phyloP scores from a whole-genome alignment of 1,140 invertebrate genomes.

The Drosophila setifemur region DNA sequence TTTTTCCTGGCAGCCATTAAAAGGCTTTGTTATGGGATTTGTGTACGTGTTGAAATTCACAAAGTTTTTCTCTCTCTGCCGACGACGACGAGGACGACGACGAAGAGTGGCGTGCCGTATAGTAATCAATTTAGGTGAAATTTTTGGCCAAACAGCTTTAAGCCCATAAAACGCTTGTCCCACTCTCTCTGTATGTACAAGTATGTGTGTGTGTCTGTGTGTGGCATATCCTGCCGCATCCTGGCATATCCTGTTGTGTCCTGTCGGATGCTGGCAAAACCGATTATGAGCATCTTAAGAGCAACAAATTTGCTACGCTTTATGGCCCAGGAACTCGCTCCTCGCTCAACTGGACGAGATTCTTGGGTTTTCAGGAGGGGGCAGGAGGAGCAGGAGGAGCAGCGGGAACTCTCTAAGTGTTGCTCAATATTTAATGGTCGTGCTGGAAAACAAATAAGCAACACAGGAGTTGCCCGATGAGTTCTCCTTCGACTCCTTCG shows the following conservation, averaged over 20 bases:
- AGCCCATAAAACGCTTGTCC: conserved; percentile 55
- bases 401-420: conserved; percentile 48
- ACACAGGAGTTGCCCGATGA: not conserved
- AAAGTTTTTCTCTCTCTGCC: conserved; percentile 42
- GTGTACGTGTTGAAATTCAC: conserved; percentile 79
- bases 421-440: conserved; percentile 50
- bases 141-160: conserved; percentile 64
- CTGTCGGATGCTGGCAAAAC: conserved; percentile 43
- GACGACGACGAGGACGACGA: not conserved
- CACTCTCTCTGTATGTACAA: too few relatives aligned
- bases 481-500: not conserved
- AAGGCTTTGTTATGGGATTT: conserved; percentile 79
- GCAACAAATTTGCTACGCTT: conserved; percentile 64
- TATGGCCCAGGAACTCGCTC: conserved; percentile 31
- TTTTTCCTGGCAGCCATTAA: conserved; percentile 74
- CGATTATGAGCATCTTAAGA: conserved; percentile 71
- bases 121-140: conserved; percentile 77
- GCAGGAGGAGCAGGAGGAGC: not conserved
- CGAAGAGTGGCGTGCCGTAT: conserved; percentile 30
- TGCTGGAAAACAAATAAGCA: conserved; percentile 19
- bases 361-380: too few relatives aligned
- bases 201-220: not conserved
- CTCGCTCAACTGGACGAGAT: not conserved
- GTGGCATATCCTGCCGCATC: not conserved
- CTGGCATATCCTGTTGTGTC: not conserved